phyloP scores from a whole-genome alignment of 1,140 invertebrate genomes.

The Calliopsis andreniformis region DNA sequence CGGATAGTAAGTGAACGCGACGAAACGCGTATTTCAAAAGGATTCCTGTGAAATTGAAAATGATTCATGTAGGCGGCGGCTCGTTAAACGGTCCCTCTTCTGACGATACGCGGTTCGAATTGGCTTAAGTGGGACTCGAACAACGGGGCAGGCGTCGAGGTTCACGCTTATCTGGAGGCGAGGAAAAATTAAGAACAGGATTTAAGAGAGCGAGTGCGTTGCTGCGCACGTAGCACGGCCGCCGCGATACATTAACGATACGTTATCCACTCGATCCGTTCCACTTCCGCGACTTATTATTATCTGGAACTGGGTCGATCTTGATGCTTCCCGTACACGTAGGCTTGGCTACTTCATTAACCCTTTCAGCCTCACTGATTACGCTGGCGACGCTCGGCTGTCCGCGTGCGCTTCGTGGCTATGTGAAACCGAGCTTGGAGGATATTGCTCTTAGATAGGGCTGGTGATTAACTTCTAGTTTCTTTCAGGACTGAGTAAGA shows the following conservation, averaged over 20 bases:
- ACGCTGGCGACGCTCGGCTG: background rate
- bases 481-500: too few relatives aligned
- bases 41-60: constrained; percentile 35
- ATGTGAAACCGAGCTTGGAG: background rate
- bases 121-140: background rate
- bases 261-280: constrained; percentile 56
- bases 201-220: constrained; percentile 1
- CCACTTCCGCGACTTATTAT: constrained; percentile 57
- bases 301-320: constrained; percentile 63
- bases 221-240: background rate
- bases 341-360: constrained; percentile 28
- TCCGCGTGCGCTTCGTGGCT: background rate
- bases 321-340: constrained; percentile 48
- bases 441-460: too few relatives aligned
- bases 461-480: background rate
- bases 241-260: constrained; percentile 17
- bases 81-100: constrained; percentile 1
- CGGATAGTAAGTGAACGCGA: background rate
- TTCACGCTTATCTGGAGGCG: constrained; percentile 18
- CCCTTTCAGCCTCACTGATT: background rate
- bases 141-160: background rate
- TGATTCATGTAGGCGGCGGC: background rate
- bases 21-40: constrained; percentile 44
- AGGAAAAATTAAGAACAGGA: constrained; percentile 26
- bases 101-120: constrained; percentile 4